Conservation (phyloP, 2,113 vertebrate genomes). For the Lophochroa leadbeateri region DNA sequence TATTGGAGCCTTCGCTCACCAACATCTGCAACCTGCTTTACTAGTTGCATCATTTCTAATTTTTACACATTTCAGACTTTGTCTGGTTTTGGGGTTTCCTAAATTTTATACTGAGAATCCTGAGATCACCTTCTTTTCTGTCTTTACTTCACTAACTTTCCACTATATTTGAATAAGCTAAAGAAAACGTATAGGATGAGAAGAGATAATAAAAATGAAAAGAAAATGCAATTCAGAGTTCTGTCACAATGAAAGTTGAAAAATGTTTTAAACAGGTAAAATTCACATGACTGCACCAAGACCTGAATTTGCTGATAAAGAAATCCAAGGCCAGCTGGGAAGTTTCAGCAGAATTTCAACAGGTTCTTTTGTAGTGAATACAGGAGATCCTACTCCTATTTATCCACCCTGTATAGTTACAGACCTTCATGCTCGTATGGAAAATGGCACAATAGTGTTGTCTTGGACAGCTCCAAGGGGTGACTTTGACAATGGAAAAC, state of each 20-base stretch:
- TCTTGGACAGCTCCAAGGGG: conserved; percentile 77
- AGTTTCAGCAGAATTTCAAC: conserved; percentile 67
- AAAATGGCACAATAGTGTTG: conserved; percentile 53
- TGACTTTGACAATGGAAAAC: conserved; percentile 68
- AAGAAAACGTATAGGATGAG: not conserved
- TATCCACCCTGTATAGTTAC: conserved; percentile 68
- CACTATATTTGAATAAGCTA: not conserved
- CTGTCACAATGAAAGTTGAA: not conserved
- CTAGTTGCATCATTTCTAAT: not conserved
- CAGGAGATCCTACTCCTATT: not conserved
- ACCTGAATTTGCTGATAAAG: conserved; percentile 41
- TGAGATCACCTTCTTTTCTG: not conserved
- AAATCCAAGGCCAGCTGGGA: conserved; percentile 22
- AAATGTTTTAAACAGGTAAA: conserved; percentile 35
- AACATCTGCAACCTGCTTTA: not conserved
- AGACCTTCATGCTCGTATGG: conserved; percentile 65
- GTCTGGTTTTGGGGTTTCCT: not conserved
- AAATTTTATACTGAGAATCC: not conserved
- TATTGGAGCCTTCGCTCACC: not conserved
- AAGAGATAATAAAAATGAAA: not conserved
- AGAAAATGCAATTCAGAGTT: not conserved
- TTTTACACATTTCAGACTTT: not conserved
- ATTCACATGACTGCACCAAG: conserved; percentile 66
- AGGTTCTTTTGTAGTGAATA: conserved; percentile 46
- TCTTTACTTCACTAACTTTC: not conserved